Evolutionary conservation across 2,888 invertebrate species (phyloP).

Genomic region (Pasiphila rectangulata): DNA sequence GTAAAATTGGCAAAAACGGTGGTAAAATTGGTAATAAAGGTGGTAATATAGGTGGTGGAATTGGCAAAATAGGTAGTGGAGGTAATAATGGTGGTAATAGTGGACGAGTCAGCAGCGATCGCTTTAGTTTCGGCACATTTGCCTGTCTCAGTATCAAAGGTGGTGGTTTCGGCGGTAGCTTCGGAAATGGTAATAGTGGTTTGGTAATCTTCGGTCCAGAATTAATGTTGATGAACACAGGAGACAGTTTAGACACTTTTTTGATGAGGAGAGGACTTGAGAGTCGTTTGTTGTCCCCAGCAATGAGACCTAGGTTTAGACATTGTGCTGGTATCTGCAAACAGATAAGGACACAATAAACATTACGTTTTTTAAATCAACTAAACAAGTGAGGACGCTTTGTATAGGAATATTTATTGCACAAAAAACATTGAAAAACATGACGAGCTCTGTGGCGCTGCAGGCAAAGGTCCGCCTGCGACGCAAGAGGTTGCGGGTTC

Average conservation of each 20-base stretch:
- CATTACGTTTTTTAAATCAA: neutral
- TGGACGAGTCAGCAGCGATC: constrained; percentile 28
- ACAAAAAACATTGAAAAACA: too few relatives aligned
- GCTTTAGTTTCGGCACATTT: constrained; percentile 19
- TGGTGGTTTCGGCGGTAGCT: constrained; percentile 36
- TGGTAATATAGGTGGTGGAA: constrained; percentile 34
- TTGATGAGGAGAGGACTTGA: constrained; percentile 46
- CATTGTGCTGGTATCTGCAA: constrained; percentile 43
- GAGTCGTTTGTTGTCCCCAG: constrained; percentile 47
- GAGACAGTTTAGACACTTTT: constrained; percentile 45
- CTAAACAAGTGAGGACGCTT: too few relatives aligned
- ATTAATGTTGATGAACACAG: constrained; percentile 51
- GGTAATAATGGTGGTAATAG: constrained; percentile 32
- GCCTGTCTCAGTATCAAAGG: constrained; percentile 22
- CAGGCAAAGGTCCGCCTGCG: too few relatives aligned
- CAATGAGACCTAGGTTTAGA: constrained; percentile 47
- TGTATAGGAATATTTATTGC: too few relatives aligned
- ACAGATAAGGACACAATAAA: constrained; percentile 1
- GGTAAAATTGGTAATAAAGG: constrained; percentile 35
- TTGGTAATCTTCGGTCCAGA: constrained; percentile 33
- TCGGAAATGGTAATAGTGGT: constrained; percentile 30
- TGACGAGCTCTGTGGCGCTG: too few relatives aligned
- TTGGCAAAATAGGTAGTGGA: constrained; percentile 32
- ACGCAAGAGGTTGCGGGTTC: too few relatives aligned
- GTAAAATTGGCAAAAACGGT: constrained; percentile 29